phyloP scores from a whole-genome alignment of 2,888 invertebrate genomes.

The Teleiodes luculella region DNA sequence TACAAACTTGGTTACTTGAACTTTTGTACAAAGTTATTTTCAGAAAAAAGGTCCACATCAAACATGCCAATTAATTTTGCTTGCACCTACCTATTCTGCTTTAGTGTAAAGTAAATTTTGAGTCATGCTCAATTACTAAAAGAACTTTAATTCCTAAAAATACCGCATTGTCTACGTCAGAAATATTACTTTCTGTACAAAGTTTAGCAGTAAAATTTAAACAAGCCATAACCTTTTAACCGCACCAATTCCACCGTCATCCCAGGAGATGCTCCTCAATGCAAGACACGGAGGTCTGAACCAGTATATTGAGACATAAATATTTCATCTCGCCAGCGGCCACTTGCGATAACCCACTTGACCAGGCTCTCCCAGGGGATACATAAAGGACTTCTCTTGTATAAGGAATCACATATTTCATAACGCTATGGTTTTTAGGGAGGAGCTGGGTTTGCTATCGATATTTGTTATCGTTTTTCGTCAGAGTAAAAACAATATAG shows the following conservation, averaged over 20 bases:
- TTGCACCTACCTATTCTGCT: too few relatives aligned
- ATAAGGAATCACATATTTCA: conserved; percentile 79
- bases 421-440: conserved; percentile 50
- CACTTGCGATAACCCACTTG: conserved; percentile 76
- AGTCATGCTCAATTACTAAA: too few relatives aligned
- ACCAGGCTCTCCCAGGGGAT: conserved; percentile 70
- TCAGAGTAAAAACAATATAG: too few relatives aligned
- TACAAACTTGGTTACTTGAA: too few relatives aligned
- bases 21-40: too few relatives aligned
- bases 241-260: conserved; percentile 26
- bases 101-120: too few relatives aligned
- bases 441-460: conserved; percentile 20
- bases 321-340: conserved; percentile 74
- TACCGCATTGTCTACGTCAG: too few relatives aligned
- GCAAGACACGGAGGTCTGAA: conserved; percentile 54
- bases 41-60: too few relatives aligned
- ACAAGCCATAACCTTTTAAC: conserved; percentile 16
- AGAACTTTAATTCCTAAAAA: too few relatives aligned
- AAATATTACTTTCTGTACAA: too few relatives aligned
- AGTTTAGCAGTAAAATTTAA: conserved; percentile 19
- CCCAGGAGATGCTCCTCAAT: conserved; percentile 52
- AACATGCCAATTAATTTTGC: too few relatives aligned
- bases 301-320: conserved; percentile 76
- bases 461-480: neutral
- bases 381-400: conserved; percentile 76